Evolutionary conservation across 2,888 invertebrate species (phyloP), one percentile per base, ranked within the genome.

Genomic region (Drosophila maculinotata): DNA sequence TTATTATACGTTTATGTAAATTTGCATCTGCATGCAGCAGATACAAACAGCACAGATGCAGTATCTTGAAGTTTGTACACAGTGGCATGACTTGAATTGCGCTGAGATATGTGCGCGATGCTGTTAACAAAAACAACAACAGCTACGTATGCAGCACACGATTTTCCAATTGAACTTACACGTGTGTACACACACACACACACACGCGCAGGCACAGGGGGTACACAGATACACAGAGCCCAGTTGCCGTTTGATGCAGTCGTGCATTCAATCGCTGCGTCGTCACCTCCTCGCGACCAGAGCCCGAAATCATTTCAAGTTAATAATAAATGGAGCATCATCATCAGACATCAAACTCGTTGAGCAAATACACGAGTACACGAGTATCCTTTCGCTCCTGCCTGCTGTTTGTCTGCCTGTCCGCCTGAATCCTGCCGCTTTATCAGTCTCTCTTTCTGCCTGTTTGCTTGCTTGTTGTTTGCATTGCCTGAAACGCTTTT

Each of bases 141-240:
- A 64, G 12, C 41, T 36, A 44, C 70, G 82, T 73, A 88, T 81
- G 82, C 87, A 78, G 87, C 89, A 89, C 90, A 89, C 90, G 90
- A 90, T 89, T 90, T 90, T 90, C 90, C 90, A 90, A 90, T 89
- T 90, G 90, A 90, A 84, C 89, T 85, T 72, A 83, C 88, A 86
- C 83, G 88, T 87, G 78, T 83, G 67, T 70, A 73, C 47, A 53
- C 45, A 64, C 48, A 64, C 38, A 49, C 17, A 56, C 47, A 63
- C 41, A 31, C 17, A 62, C 28, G 47, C 26, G 48, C 33, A 58
- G 41, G 54, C 56, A 36, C 53, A 45, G 23, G 1, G 47, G 26
- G 17, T 14, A 59, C 39, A 51, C 20, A 20, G 20, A 20, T 4
- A 20, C 20, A 20, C 20, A 35, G 58, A 31, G 44, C 2, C 26